Evolutionary conservation across 2,797 vertebrate genomes (phyloP).

Genomic region (Chiloscyllium punctatum): DNA sequence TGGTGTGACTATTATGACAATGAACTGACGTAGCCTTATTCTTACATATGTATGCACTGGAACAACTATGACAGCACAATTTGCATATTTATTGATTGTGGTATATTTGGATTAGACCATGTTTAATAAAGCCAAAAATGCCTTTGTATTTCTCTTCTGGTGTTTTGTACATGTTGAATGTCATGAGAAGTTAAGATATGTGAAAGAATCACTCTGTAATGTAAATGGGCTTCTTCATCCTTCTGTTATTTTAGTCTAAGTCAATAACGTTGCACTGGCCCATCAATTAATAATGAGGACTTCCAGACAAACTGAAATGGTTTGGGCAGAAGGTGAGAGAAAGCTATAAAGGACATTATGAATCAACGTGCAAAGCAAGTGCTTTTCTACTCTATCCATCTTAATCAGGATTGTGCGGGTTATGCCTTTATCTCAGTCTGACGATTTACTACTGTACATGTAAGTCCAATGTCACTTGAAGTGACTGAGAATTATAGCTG

Average conservation of each 20-base stretch:
- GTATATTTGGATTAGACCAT: too few species aligned
- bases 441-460: background rate
- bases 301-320: constrained; percentile 13
- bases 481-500: background rate
- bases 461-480: constrained; percentile 17
- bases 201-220: background rate
- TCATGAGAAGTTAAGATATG: background rate
- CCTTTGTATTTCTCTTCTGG: background rate
- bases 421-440: background rate
- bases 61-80: background rate
- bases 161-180: background rate
- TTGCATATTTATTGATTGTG: background rate
- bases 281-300: constrained; percentile 9
- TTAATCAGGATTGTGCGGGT: background rate
- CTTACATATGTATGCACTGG: background rate
- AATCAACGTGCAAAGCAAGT: constrained; percentile 18
- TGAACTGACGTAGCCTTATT: background rate
- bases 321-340: background rate
- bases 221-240: background rate
- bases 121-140: background rate
- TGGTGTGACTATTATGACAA: background rate
- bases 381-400: background rate
- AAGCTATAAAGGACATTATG: background rate
- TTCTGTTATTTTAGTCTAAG: background rate
- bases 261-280: background rate